A percentile compares a stretch with the other conserved stretches of the same genome.
These are phyloP conservation scores for Drosophila mojavensis DNA, from an alignment of 1,140 invertebrate species.

Conservation along the genomic window DNA sequence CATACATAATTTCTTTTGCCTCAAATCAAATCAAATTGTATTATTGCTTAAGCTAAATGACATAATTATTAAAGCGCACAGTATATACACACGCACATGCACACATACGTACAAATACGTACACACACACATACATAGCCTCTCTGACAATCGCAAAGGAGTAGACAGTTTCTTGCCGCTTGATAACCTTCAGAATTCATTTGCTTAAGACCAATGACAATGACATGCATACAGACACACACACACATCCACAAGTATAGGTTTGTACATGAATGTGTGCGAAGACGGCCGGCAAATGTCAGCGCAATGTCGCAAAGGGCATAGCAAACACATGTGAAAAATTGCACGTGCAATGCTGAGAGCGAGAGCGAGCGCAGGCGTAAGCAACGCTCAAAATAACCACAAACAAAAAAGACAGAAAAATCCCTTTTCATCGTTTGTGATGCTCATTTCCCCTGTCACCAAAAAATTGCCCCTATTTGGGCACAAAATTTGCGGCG, in stretches of 20 bases:
- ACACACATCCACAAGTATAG: not conserved
- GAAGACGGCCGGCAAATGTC: conserved; percentile 36
- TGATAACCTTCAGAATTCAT: conserved; percentile 45
- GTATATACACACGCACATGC: not conserved
- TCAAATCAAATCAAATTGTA: not conserved
- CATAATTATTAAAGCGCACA: not conserved
- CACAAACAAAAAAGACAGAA: not conserved
- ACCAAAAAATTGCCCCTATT: conserved; percentile 40
- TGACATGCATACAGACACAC: conserved; percentile 16
- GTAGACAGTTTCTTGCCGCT: conserved; percentile 7
- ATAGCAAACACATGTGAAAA: conserved; percentile 39
- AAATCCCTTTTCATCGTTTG: not conserved
- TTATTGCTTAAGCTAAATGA: not conserved
- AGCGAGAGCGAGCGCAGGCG: conserved; percentile 17
- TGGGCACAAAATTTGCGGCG: conserved; percentile 46
- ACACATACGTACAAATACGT: not conserved
- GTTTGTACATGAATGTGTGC: too few relatives aligned
- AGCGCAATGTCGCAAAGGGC: conserved; percentile 14
- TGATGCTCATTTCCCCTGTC: conserved; percentile 29
- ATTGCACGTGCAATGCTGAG: conserved; percentile 41
- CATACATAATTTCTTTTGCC: too few relatives aligned
- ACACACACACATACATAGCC: not conserved
- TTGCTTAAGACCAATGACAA: conserved; percentile 31
- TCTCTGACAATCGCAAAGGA: not conserved
- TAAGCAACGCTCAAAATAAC: not conserved